Percentiles rank a stretch among this genome's conserved stretches.
phyloP scores from a whole-genome alignment of 2,797 vertebrate genomes.

The Urophycis tenuis region DNA sequence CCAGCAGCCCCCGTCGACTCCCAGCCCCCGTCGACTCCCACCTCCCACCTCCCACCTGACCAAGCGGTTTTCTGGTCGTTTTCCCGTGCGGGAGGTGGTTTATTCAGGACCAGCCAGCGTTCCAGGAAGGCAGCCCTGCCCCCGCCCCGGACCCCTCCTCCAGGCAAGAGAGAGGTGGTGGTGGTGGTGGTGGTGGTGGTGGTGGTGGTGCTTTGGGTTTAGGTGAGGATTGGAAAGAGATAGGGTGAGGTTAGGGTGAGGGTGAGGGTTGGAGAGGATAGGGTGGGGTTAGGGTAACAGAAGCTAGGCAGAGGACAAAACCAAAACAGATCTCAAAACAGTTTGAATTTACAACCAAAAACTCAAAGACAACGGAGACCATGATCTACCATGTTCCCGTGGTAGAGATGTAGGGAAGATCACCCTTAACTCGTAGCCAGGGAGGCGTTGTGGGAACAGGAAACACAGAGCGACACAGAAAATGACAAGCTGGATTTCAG shows the following conservation, averaged over 20 bases:
- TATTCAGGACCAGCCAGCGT: conserved; percentile 52
- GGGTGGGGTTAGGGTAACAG: no score
- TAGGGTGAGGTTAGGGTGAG: conserved; percentile 3
- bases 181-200: no score
- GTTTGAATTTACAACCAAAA: neutral
- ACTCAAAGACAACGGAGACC: no score
- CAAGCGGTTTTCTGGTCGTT: conserved; percentile 46
- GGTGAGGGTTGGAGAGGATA: neutral
- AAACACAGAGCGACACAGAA: conserved; percentile 51
- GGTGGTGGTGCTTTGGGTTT: neutral
- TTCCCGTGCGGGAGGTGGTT: conserved; percentile 42
- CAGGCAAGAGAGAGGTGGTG: conserved; percentile 5
- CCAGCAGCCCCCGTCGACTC: no score
- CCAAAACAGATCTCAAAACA: conserved; percentile 46
- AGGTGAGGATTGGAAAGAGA: conserved; percentile 34
- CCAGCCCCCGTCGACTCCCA: neutral
- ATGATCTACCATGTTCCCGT: no score
- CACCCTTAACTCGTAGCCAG: no score
- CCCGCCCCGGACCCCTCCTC: conserved; percentile 39
- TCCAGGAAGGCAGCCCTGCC: conserved; percentile 46
- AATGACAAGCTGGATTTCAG: conserved; percentile 47
- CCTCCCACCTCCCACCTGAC: conserved; percentile 40
- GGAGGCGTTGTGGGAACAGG: conserved; percentile 54
- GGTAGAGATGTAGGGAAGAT: no score
- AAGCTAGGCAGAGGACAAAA: no score